These are phyloP conservation scores for Sarotherodon lohbergeri DNA, from an alignment of 2,113 vertebrate genomes.

Conservation along the genomic window DNA sequence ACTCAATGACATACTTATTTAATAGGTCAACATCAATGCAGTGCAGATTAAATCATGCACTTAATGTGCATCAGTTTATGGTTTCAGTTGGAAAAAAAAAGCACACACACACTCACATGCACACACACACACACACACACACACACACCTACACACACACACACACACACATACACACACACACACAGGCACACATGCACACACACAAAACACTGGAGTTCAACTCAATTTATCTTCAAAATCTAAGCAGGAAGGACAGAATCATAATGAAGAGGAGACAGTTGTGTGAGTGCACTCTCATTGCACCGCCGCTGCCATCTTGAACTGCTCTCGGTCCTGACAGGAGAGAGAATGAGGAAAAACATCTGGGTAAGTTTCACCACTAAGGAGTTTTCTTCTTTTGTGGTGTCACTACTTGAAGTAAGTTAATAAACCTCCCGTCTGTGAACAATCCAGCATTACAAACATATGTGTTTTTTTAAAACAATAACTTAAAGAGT, in stretches of 20 bases:
- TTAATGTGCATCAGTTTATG: conserved; percentile 58
- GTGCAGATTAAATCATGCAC: conserved; percentile 47
- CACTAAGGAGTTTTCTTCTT: neutral
- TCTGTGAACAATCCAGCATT: neutral
- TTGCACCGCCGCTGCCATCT: conserved; percentile 81
- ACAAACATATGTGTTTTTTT: neutral
- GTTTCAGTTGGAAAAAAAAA: conserved; percentile 35
- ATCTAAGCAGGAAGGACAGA: conserved; percentile 77
- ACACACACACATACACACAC: neutral
- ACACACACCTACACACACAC: neutral
- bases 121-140: neutral
- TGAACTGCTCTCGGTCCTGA: conserved; percentile 88
- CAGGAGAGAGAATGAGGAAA: neutral
- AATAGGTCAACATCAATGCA: conserved; percentile 41
- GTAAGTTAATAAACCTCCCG: neutral
- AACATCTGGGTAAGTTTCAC: neutral
- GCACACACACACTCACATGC: neutral
- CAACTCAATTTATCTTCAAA: conserved; percentile 75
- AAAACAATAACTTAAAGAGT: neutral
- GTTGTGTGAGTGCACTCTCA: conserved; percentile 61
- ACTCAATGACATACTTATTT: no score
- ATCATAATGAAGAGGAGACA: conserved; percentile 78
- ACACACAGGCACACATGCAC: neutral
- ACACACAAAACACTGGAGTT: neutral
- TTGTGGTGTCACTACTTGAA: neutral